Conservation (phyloP, 1,140 invertebrate species). For the Pseudoatta argentina region DNA sequence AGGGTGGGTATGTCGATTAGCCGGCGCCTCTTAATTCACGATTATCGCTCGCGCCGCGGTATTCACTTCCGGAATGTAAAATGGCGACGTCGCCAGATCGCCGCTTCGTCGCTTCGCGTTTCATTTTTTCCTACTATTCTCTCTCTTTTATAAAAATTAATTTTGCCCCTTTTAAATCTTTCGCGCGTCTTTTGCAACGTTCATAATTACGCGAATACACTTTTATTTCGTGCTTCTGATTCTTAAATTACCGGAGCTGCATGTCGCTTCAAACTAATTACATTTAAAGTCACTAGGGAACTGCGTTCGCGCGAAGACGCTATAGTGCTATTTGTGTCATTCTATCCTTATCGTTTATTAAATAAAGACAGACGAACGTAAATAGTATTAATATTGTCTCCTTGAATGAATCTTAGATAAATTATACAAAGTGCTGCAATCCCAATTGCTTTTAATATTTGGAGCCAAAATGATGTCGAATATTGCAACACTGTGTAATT, state of each 20-base stretch:
- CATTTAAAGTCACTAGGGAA: too few relatives aligned
- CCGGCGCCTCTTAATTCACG: conserved; percentile 56
- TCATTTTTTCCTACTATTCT: background rate
- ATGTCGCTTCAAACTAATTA: background rate
- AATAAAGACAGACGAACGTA: too few relatives aligned
- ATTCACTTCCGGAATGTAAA: conserved; percentile 56
- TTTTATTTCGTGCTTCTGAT: background rate
- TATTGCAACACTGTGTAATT: too few relatives aligned
- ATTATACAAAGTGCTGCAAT: too few relatives aligned
- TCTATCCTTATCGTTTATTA: too few relatives aligned
- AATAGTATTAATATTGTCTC: too few relatives aligned
- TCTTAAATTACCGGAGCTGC: background rate
- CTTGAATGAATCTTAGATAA: too few relatives aligned
- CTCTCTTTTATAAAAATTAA: background rate
- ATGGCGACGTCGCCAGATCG: conserved; percentile 35
- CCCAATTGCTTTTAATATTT: too few relatives aligned
- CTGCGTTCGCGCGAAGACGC: too few relatives aligned
- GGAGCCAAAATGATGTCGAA: too few relatives aligned
- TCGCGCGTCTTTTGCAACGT: background rate
- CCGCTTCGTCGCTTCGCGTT: background rate
- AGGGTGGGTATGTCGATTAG: conserved; percentile 69
- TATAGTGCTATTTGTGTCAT: too few relatives aligned
- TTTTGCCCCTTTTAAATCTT: background rate
- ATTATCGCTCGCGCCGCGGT: conserved; percentile 47
- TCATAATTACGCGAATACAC: background rate